A percentile compares a stretch with the other conserved stretches of the same genome.
Conservation (phyloP, 2,113 vertebrate species). For the Hymenochirus boettgeri region DNA sequence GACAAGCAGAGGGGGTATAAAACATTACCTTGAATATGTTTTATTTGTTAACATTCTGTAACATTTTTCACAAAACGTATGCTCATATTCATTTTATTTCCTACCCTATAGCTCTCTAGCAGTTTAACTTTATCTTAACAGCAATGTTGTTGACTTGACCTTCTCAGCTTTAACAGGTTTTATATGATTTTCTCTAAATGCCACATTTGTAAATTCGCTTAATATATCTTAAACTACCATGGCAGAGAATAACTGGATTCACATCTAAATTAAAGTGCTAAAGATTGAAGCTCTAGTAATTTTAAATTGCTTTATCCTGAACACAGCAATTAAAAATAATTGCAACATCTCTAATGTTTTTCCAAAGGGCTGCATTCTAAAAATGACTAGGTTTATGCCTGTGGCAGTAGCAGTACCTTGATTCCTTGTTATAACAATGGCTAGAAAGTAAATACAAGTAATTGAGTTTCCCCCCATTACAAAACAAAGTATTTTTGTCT, state of each 20-base stretch:
- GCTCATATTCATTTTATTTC: background rate
- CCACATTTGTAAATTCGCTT: constrained; percentile 48
- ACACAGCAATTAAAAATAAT: constrained; percentile 58
- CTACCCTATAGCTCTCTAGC: background rate
- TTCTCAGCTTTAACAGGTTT: constrained; percentile 37
- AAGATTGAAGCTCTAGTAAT: constrained; percentile 45
- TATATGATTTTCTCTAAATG: constrained; percentile 43
- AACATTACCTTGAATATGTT: no score
- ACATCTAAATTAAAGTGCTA: constrained; percentile 50
- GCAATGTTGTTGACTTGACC: constrained; percentile 35
- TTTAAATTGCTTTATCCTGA: constrained; percentile 53
- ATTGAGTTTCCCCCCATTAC: no score
- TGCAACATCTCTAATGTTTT: constrained; percentile 47
- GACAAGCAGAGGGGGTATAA: no score
- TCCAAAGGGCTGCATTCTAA: constrained; percentile 42
- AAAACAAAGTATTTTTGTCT: no score
- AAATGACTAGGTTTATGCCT: constrained; percentile 33
- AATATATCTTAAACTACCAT: constrained; percentile 48
- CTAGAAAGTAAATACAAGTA: no score
- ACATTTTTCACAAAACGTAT: no score
- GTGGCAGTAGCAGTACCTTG: constrained; percentile 31
- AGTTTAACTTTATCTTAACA: constrained; percentile 20
- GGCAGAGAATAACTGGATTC: constrained; percentile 48
- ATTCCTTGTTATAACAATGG: constrained; percentile 31
- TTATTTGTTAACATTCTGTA: no score